phyloP scores from a whole-genome alignment of 2,113 vertebrate species.

The Ammodytes dubius region DNA sequence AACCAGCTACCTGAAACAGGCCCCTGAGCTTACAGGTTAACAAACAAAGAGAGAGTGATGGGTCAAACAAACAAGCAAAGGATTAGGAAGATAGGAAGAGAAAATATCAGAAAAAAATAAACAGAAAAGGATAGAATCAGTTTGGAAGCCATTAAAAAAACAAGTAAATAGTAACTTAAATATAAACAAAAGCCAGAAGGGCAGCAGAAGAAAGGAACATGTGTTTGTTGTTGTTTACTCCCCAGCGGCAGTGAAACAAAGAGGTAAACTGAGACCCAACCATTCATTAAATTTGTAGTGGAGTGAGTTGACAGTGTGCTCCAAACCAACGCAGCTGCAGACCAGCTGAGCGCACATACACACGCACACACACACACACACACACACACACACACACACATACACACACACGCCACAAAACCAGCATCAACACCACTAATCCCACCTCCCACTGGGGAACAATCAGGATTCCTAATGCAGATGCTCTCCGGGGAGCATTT shows the following conservation, averaged over 20 bases:
- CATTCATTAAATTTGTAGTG: slow-evolving; percentile 30
- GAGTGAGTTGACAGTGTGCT: slow-evolving; percentile 34
- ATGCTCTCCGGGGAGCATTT: background rate
- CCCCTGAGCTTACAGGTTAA: background rate
- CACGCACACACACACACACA: background rate
- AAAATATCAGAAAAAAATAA: background rate
- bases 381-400: slow-evolving; percentile 1
- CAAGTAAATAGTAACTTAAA: background rate
- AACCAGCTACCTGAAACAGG: too few relatives aligned
- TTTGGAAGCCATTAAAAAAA: background rate
- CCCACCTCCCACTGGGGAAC: slow-evolving; percentile 44
- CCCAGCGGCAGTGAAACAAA: slow-evolving; percentile 23
- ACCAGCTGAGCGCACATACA: slow-evolving; percentile 62
- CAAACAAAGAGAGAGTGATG: background rate
- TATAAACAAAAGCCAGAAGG: background rate
- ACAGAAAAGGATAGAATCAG: background rate
- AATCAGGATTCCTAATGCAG: background rate
- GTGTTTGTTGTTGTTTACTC: slow-evolving; percentile 59
- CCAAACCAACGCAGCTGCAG: slow-evolving; percentile 66
- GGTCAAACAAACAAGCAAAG: background rate
- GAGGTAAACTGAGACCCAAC: slow-evolving; percentile 38
- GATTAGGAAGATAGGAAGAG: background rate
- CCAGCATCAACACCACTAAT: slow-evolving; percentile 18
- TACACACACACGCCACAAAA: background rate
- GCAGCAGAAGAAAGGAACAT: background rate